Conservation (phyloP, 2,888 invertebrate genomes). For the Drosophila aldrichi region DNA sequence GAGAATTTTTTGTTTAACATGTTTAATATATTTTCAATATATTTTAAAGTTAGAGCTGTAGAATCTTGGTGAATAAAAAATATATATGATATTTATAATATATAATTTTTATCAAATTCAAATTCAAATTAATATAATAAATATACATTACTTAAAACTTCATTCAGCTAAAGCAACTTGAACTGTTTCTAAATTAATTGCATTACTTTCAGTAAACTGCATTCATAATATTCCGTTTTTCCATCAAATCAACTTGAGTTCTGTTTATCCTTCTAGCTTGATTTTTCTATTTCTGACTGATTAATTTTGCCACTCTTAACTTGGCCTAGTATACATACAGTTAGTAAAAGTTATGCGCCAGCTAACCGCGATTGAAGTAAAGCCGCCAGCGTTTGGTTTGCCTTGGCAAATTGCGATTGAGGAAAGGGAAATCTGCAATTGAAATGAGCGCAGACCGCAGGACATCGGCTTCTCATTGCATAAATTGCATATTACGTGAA, state of each 20-base stretch:
- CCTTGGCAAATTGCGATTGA: slow-evolving; percentile 53
- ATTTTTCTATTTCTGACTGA: not conserved
- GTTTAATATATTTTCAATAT: no score
- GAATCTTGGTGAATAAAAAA: no score
- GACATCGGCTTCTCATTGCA: slow-evolving; percentile 43
- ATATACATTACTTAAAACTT: not conserved
- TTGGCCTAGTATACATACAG: slow-evolving; percentile 18
- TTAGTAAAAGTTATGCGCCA: slow-evolving; percentile 21
- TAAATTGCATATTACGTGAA: slow-evolving; percentile 60
- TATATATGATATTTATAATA: no score
- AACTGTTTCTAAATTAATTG: not conserved
- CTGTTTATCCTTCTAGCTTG: not conserved
- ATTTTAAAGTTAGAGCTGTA: no score
- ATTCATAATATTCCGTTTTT: not conserved
- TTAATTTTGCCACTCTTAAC: not conserved
- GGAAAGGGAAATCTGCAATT: slow-evolving; percentile 46
- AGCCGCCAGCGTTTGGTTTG: slow-evolving; percentile 13
- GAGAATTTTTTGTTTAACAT: no score
- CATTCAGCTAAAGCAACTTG: not conserved
- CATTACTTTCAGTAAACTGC: not conserved
- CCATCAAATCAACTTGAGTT: no score
- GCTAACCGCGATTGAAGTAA: slow-evolving; percentile 21
- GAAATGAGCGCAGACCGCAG: slow-evolving; percentile 46
- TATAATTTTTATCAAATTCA: no score
- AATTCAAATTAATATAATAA: no score